These are phyloP conservation scores for Hyphantria cunea DNA, from an alignment of 1,140 invertebrate genomes.

Conservation along the genomic window DNA sequence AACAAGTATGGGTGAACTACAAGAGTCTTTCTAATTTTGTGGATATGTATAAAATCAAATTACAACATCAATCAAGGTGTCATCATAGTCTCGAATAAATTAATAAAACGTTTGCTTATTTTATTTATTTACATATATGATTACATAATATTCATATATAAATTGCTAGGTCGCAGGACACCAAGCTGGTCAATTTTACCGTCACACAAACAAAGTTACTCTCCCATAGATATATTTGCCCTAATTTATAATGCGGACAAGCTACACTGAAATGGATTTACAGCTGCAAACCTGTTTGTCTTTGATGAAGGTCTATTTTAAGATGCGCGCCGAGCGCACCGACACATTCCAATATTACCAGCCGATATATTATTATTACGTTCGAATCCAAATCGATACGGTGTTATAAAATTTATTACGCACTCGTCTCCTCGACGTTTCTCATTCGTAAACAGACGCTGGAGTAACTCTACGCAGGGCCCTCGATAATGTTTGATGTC, in stretches of 20 bases:
- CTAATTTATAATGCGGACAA: constrained; percentile 79
- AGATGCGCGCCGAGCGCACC: constrained; percentile 71
- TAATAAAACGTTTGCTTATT: too few relatives aligned
- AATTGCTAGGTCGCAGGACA: constrained; percentile 56
- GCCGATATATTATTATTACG: constrained; percentile 80
- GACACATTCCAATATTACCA: constrained; percentile 78
- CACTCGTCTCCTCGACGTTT: constrained; percentile 73
- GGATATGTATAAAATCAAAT: constrained; percentile 68
- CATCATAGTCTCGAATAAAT: constrained; percentile 64
- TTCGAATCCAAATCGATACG: constrained; percentile 74
- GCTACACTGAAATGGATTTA: constrained; percentile 80
- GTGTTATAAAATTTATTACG: constrained; percentile 81
- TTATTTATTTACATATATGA: too few relatives aligned
- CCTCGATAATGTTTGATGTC: constrained; percentile 79
- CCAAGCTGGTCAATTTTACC: constrained; percentile 42
- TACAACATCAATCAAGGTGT: constrained; percentile 65
- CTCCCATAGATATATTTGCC: constrained; percentile 50
- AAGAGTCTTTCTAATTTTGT: constrained; percentile 56
- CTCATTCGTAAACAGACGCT: constrained; percentile 78
- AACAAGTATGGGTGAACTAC: constrained; percentile 33
- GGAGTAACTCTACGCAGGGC: constrained; percentile 60
- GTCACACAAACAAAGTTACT: constrained; percentile 53
- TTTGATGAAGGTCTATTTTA: constrained; percentile 81
- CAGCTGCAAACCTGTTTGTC: constrained; percentile 80
- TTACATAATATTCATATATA: too few relatives aligned